phyloP scores from a whole-genome alignment of 2,888 invertebrate genomes.

The Neoascia interrupta region DNA sequence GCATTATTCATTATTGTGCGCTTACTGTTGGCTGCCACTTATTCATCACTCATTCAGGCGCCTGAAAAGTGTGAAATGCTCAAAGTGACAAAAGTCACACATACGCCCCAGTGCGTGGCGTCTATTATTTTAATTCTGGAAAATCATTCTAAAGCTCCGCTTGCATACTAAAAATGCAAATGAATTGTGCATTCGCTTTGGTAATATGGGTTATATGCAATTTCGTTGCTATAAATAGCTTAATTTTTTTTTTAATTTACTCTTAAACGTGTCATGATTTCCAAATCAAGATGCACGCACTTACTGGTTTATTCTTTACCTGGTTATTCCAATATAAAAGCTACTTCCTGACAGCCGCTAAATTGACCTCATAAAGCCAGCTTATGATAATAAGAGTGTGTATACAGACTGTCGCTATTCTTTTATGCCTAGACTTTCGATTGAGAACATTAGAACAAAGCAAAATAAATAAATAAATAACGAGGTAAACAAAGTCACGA shows the following conservation, averaged over 20 bases:
- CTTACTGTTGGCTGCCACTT: too few species aligned
- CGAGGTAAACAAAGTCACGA: neutral
- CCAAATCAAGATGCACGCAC: neutral
- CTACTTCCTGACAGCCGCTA: neutral
- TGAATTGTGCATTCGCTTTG: neutral
- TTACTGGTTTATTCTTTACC: neutral
- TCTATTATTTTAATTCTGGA: constrained; percentile 16
- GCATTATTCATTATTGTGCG: too few species aligned
- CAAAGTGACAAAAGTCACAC: constrained; percentile 26
- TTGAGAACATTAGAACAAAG: too few species aligned
- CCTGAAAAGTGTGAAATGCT: constrained; percentile 5
- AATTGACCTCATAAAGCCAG: too few species aligned
- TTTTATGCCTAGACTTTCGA: too few species aligned
- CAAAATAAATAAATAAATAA: constrained; percentile 12
- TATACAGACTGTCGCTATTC: too few species aligned
- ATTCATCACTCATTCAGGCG: constrained; percentile 22
- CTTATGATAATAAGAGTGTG: too few species aligned
- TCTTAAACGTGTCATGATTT: constrained; percentile 13
- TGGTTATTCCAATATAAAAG: neutral
- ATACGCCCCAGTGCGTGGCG: constrained; percentile 60
- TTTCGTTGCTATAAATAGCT: constrained; percentile 28
- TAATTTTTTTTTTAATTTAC: neutral
- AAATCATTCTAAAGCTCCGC: constrained; percentile 23
- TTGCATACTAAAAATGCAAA: neutral
- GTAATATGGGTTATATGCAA: constrained; percentile 7